A percentile compares a stretch with the other conserved stretches of the same genome.
These are phyloP conservation scores for Chionomys nivalis DNA, from an alignment of 2,113 vertebrate genomes.

Conservation along the genomic window DNA sequence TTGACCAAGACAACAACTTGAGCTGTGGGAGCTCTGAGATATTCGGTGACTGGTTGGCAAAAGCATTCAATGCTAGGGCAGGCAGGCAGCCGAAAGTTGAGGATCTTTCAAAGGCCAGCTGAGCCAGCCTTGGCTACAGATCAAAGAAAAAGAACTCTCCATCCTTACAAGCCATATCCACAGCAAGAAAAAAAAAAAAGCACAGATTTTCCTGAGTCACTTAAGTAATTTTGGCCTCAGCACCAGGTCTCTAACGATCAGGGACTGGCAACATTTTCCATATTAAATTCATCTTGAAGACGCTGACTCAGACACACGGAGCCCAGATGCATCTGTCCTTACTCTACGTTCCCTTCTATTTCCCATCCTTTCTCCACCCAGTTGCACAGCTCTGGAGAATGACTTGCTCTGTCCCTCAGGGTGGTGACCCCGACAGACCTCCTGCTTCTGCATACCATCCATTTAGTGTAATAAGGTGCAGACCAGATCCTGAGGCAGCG, in stretches of 20 bases:
- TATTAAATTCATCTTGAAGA: slow-evolving; percentile 78
- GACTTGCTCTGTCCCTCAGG: background rate
- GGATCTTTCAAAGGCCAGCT: background rate
- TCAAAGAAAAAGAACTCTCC: slow-evolving; percentile 62
- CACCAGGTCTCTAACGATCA: slow-evolving; percentile 65
- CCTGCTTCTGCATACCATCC: background rate
- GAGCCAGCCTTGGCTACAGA: slow-evolving; percentile 42
- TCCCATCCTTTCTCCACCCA: slow-evolving; percentile 47
- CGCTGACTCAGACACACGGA: slow-evolving; percentile 75
- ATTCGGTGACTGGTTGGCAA: background rate
- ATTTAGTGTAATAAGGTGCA: background rate
- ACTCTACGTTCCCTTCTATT: slow-evolving; percentile 49
- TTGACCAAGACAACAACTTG: background rate
- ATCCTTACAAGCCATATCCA: slow-evolving; percentile 50
- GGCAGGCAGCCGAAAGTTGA: background rate
- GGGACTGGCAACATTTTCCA: slow-evolving; percentile 69
- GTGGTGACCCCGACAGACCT: slow-evolving; percentile 1
- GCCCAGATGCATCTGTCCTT: slow-evolving; percentile 58
- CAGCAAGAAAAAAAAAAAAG: slow-evolving; percentile 23
- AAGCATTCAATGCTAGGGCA: background rate
- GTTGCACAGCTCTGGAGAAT: slow-evolving; percentile 12
- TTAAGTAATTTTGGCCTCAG: slow-evolving; percentile 77
- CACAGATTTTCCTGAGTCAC: slow-evolving; percentile 77
- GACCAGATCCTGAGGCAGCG: slow-evolving; percentile 11
- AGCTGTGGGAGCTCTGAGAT: background rate